Evolutionary conservation across 2,797 vertebrate species (phyloP), one percentile per base, ranked within the genome.

Genomic region (Austrolebias charrua): DNA sequence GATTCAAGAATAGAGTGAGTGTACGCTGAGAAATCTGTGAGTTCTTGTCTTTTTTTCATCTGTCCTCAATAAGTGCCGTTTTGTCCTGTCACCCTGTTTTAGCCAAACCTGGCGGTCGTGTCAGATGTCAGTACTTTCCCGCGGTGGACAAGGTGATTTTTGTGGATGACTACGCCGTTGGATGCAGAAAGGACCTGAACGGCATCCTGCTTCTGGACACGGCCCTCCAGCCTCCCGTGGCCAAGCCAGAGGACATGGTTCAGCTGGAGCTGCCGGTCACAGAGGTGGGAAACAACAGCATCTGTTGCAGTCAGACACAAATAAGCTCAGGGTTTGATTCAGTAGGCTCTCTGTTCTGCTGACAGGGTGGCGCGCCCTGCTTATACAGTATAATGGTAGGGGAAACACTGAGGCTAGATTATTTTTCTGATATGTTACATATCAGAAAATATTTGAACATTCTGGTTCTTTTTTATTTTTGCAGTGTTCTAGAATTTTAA

Each of bases 121-220:
- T 99, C 90, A 95, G 94, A 84, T 99, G 97, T 93, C 98, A 99
- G 89, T 99, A 99, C 92, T 95, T 99, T 83, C 95, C 96, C 52
- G 94, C 96, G 38, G 97, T 98, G 89, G 98, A 99, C 93, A 99
- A 98, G 92, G 97, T 99, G 85, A 92, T 99, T 86, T 99, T 99
- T 87, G 96, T 98, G 92, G 96, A 98, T 0, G 98, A 98, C 91
- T 98, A 96, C 66, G 96, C 95, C 63, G 96, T 99, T 69, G 98
- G 98, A 74, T 99, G 98, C 92, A 94, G 98, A 82, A 99, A 99
- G 78, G 97, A 99, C 89, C 92, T 99, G 67, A 99, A 99, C 69
- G 98, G 98, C 69, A 99, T 99, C 89, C 93, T 99, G 67, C 92
- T 99, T 72, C 90, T 99, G 83, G 98, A 99, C 86, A 99, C 98